Evolutionary conservation across 2,113 vertebrate species (phyloP).

Genomic region (Crotophaga sulcirostris): DNA sequence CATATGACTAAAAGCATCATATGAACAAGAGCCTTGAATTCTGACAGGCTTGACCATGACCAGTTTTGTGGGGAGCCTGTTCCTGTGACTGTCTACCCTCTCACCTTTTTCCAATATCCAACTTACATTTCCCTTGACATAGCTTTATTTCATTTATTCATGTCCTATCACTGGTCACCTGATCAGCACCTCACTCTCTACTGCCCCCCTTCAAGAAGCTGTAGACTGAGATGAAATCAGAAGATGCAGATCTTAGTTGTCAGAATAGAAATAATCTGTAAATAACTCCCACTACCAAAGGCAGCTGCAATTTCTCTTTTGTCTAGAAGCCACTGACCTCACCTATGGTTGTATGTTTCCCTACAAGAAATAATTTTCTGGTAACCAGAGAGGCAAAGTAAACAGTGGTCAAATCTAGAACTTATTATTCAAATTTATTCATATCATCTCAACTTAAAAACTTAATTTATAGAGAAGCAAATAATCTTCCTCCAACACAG

Average conservation of each 20-base stretch:
- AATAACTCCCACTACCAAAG: background rate
- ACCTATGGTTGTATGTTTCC: background rate
- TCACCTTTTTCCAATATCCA: background rate
- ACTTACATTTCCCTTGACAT: background rate
- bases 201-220: accelerated
- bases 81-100: accelerated
- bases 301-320: background rate
- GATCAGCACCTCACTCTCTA: background rate
- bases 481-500: background rate
- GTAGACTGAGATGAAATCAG: accelerated
- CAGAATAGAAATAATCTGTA: background rate
- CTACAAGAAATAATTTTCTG: background rate
- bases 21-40: too few species aligned
- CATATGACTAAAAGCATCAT: accelerated
- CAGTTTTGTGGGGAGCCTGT: accelerated
- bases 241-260: background rate
- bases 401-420: background rate
- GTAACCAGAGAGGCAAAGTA: background rate
- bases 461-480: background rate
- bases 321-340: background rate
- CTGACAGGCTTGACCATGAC: background rate
- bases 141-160: background rate
- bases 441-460: background rate
- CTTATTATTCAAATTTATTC: background rate
- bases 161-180: background rate